A percentile compares a stretch with the other conserved stretches of the same genome.
These are phyloP conservation scores for Chymomyza fuscimana DNA, from an alignment of 2,888 invertebrate genomes.

Conservation along the genomic window DNA sequence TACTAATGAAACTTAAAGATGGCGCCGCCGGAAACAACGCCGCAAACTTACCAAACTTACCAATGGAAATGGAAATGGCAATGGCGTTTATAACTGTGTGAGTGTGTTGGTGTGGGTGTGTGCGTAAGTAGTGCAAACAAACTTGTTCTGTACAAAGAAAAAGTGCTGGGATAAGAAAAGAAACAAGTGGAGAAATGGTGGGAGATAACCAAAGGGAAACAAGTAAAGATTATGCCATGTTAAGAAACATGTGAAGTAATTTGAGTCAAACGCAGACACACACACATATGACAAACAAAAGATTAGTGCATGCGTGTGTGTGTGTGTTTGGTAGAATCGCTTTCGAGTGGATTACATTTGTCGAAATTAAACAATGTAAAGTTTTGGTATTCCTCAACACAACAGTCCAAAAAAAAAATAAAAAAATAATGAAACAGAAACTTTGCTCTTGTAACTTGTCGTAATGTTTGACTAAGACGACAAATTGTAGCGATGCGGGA, in stretches of 20 bases:
- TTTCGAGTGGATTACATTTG: constrained; percentile 68
- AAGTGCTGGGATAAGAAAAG: constrained; percentile 2
- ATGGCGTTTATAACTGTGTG: too few relatives aligned
- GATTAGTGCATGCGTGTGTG: constrained; percentile 47
- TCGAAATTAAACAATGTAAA: constrained; percentile 73
- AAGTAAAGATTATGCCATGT: constrained; percentile 68
- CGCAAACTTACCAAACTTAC: constrained; percentile 36
- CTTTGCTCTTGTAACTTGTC: constrained; percentile 38
- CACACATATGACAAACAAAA: constrained; percentile 57
- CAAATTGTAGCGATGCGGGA: constrained; percentile 1
- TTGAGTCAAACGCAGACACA: constrained; percentile 17
- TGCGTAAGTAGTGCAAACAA: constrained; percentile 54
- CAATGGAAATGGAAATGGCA: not conserved
- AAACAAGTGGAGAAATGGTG: not conserved
- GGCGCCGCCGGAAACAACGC: constrained; percentile 64
- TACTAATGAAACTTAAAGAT: constrained; percentile 67
- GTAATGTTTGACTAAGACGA: constrained; percentile 38
- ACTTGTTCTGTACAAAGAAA: constrained; percentile 47
- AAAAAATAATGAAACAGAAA: constrained; percentile 24
- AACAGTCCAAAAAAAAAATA: constrained; percentile 30
- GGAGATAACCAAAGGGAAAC: constrained; percentile 34
- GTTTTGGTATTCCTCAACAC: constrained; percentile 56
- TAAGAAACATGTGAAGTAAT: constrained; percentile 58
- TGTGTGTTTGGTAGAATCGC: constrained; percentile 44
- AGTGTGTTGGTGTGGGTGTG: not conserved